These are phyloP conservation scores for Hydrozoanthus gracilis DNA, from an alignment of 92 coral and sea anemone species.

Conservation along the genomic window DNA sequence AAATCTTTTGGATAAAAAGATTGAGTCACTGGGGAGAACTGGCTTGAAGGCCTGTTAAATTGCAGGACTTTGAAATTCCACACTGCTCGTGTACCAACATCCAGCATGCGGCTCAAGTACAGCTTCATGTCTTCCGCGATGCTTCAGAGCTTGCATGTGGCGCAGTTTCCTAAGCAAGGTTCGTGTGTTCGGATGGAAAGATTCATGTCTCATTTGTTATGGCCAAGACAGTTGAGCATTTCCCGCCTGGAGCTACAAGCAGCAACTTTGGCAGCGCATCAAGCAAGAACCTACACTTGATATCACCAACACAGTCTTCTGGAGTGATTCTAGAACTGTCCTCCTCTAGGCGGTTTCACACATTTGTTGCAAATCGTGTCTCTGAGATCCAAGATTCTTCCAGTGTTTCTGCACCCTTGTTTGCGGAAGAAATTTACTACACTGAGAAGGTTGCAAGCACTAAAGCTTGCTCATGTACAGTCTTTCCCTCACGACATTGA, in stretches of 20 bases:
- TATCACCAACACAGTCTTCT: too few species aligned
- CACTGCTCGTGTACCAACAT: slow-evolving; percentile 55
- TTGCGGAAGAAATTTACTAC: slow-evolving; percentile 34
- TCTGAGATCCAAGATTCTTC: slow-evolving; percentile 66
- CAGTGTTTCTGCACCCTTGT: slow-evolving; percentile 29
- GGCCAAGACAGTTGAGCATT: slow-evolving; percentile 67
- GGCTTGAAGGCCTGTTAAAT: slow-evolving; percentile 59
- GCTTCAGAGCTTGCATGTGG: neutral
- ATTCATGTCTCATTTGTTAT: slow-evolving; percentile 58
- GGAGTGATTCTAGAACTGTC: slow-evolving; percentile 63
- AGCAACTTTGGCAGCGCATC: neutral
- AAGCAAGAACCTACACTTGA: neutral
- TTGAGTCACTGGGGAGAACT: slow-evolving; percentile 38
- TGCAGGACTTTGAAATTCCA: slow-evolving; percentile 52
- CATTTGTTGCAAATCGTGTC: slow-evolving; percentile 69
- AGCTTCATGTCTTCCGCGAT: slow-evolving; percentile 68
- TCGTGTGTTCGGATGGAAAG: slow-evolving; percentile 52
- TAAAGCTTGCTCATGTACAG: slow-evolving; percentile 35
- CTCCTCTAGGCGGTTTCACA: slow-evolving; percentile 65
- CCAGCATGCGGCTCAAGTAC: neutral
- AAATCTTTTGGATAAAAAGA: slow-evolving; percentile 57
- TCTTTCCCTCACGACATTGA: slow-evolving; percentile 31
- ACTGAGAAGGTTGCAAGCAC: slow-evolving; percentile 48
- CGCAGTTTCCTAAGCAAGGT: slow-evolving; percentile 39
- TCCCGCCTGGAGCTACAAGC: slow-evolving; percentile 36